These are phyloP conservation scores for Heterohyrax brucei DNA, from an alignment of 2,797 vertebrate species.

Conservation along the genomic window DNA sequence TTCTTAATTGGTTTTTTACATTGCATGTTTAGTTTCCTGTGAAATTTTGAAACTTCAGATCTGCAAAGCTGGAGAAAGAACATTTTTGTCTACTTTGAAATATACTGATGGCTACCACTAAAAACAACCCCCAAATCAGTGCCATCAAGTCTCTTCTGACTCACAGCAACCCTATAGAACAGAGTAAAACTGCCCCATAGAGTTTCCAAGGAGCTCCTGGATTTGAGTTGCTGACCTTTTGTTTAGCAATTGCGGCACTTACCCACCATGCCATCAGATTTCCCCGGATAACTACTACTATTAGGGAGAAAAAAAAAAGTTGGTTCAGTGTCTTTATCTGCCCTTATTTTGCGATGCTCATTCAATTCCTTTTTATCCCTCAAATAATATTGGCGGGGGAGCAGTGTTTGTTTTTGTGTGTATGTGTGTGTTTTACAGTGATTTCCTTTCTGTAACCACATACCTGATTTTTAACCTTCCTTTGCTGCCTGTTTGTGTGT, in stretches of 20 bases:
- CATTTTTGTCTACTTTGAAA: background rate
- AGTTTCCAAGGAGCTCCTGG: no score
- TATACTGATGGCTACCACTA: background rate
- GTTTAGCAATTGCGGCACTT: no score
- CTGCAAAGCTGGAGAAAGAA: background rate
- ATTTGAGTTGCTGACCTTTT: no score
- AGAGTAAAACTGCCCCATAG: no score
- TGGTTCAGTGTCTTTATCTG: background rate
- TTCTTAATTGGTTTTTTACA: constrained; percentile 20
- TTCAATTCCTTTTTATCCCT: background rate
- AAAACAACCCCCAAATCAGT: no score
- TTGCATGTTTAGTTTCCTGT: background rate
- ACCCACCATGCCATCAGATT: no score
- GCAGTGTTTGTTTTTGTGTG: background rate
- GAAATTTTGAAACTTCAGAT: constrained; percentile 44
- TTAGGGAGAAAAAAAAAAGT: background rate
- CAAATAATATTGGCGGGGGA: background rate
- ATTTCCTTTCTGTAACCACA: background rate
- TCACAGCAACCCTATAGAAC: no score
- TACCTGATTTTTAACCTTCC: background rate
- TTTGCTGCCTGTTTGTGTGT: background rate
- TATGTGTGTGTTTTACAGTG: background rate
- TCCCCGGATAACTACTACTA: no score
- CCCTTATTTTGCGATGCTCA: background rate
- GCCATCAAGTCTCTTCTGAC: no score